Percentiles rank a stretch among this genome's conserved stretches.
Conservation (phyloP, 1,140 invertebrate species). For the Drosophila bocki region DNA sequence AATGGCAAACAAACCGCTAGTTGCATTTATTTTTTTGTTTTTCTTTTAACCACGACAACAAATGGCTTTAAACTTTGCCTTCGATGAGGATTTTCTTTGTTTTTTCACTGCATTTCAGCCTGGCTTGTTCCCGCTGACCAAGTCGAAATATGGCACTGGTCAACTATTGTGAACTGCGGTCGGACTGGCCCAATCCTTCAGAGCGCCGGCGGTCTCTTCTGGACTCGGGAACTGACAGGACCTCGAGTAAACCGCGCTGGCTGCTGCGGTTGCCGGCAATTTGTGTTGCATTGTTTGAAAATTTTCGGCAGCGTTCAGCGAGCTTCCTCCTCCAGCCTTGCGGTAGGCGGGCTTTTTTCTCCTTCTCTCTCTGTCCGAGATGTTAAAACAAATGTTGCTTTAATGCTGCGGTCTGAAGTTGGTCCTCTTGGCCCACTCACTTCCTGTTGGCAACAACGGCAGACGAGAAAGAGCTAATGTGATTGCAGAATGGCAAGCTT, state of each 20-base stretch:
- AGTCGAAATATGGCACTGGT: constrained; percentile 78
- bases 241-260: constrained; percentile 63
- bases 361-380: constrained; percentile 22
- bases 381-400: constrained; percentile 80
- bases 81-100: constrained; percentile 1
- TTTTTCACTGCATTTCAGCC: constrained; percentile 3
- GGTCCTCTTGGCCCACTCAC: constrained; percentile 31
- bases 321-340: constrained; percentile 38
- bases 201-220: not conserved
- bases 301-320: constrained; percentile 42
- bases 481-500: constrained; percentile 72
- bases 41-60: constrained; percentile 9
- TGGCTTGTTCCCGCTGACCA: constrained; percentile 59
- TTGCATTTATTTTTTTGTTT: constrained; percentile 17
- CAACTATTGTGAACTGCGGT: constrained; percentile 72
- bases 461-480: constrained; percentile 56
- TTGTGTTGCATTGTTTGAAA: constrained; percentile 79
- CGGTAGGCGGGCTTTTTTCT: constrained; percentile 4
- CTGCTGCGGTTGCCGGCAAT: constrained; percentile 72
- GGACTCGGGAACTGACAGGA: constrained; percentile 1
- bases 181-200: constrained; percentile 1
- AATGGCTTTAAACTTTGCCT: constrained; percentile 35
- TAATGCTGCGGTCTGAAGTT: constrained; percentile 73
- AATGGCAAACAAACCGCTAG: constrained; percentile 32
- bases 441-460: constrained; percentile 30